Conservation (phyloP, 2,888 invertebrate species). For the Sinotaia quadrata region DNA sequence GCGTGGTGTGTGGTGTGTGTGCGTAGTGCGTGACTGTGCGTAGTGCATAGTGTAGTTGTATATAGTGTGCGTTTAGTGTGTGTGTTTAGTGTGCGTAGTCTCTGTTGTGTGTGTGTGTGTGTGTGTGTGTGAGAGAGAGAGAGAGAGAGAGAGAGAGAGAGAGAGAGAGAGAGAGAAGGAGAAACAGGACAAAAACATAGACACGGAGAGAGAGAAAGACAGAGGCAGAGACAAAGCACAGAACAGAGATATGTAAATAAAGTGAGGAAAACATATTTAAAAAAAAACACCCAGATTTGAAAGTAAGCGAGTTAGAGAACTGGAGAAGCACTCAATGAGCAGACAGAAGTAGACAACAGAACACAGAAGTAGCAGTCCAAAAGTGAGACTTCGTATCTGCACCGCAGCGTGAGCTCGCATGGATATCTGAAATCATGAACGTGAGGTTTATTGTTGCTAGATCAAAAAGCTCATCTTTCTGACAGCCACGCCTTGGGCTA, state of each 20-base stretch:
- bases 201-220: slow-evolving; percentile 8
- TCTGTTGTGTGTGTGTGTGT: background rate
- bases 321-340: too few relatives aligned
- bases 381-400: too few relatives aligned
- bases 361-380: too few relatives aligned
- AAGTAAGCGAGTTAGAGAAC: too few relatives aligned
- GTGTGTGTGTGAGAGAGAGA: slow-evolving; percentile 4
- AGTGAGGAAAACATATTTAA: background rate
- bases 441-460: too few relatives aligned
- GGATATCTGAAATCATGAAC: too few relatives aligned
- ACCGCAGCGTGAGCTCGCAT: too few relatives aligned
- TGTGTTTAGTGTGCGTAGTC: background rate
- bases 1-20: too few relatives aligned
- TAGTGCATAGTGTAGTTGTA: background rate
- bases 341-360: too few relatives aligned
- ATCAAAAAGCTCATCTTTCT: too few relatives aligned
- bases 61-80: background rate
- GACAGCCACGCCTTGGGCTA: too few relatives aligned
- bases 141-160: background rate
- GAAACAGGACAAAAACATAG: slow-evolving; percentile 2
- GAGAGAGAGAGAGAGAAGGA: background rate
- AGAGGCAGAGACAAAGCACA: background rate
- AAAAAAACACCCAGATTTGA: background rate
- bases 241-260: background rate
- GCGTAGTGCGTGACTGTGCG: background rate